These are phyloP conservation scores for Scomber japonicus DNA, from an alignment of 2,113 vertebrate genomes.

Conservation along the genomic window DNA sequence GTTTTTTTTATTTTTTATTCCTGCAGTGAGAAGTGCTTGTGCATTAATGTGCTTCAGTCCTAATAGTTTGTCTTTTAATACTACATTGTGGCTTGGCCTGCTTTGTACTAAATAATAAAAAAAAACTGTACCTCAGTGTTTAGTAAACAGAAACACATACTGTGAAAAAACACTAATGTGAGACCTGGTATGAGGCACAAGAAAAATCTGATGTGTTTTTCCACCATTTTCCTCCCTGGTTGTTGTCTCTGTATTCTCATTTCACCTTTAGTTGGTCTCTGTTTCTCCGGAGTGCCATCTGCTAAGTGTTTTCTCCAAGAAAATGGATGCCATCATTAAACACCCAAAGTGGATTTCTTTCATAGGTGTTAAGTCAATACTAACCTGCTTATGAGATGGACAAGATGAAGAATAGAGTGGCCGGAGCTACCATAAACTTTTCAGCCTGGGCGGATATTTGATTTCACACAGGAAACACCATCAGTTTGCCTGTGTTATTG, in stretches of 20 bases:
- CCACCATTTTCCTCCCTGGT: background rate
- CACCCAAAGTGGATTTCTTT: conserved; percentile 57
- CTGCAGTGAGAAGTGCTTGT: conserved; percentile 14
- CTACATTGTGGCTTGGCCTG: conserved; percentile 8
- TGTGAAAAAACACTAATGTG: conserved; percentile 10
- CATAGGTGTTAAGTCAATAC: conserved; percentile 71
- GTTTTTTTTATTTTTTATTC: background rate
- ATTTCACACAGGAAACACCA: conserved; percentile 62
- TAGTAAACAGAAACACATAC: conserved; percentile 27
- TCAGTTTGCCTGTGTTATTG: conserved; percentile 15
- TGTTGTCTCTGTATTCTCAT: conserved; percentile 29
- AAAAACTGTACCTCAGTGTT: conserved; percentile 15
- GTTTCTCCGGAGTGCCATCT: conserved; percentile 35
- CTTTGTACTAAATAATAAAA: conserved; percentile 22
- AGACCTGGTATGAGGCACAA: background rate
- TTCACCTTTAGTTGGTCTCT: conserved; percentile 30
- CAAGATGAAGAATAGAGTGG: conserved; percentile 53
- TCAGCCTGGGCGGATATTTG: conserved; percentile 53
- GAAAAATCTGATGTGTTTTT: background rate
- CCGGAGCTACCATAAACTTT: conserved; percentile 41
- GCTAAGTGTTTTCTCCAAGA: conserved; percentile 64
- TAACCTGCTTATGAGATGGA: conserved; percentile 69
- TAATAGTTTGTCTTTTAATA: conserved; percentile 41
- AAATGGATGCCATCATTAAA: conserved; percentile 65
- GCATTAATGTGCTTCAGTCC: conserved; percentile 25